phyloP scores from a whole-genome alignment of 23 tunicate genomes.

The Botrylloides violaceus region DNA sequence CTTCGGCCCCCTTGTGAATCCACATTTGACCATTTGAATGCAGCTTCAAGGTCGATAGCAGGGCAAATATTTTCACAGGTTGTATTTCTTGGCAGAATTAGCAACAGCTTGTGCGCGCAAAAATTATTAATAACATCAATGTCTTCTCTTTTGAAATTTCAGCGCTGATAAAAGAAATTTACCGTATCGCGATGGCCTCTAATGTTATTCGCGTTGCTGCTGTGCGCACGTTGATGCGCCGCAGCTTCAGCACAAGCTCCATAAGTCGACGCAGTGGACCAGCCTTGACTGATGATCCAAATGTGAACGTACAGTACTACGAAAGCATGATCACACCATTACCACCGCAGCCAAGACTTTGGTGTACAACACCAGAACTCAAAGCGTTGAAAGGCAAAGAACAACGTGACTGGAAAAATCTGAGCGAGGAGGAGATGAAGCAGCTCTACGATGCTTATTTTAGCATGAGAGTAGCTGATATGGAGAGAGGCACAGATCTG shows the following conservation, averaged over 20 bases:
- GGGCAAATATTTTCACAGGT: too few species aligned
- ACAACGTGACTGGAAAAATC: constrained; percentile 62
- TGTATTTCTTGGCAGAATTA: not conserved
- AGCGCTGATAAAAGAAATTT: too few species aligned
- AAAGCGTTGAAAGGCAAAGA: constrained; percentile 74
- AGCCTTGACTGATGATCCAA: constrained; percentile 40
- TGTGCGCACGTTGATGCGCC: not conserved
- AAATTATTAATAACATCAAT: too few species aligned
- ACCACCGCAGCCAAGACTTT: constrained; percentile 51
- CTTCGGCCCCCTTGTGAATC: too few species aligned
- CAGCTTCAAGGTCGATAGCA: too few species aligned
- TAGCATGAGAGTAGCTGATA: constrained; percentile 80
- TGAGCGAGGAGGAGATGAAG: constrained; percentile 63
- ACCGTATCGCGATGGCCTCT: constrained; percentile 8
- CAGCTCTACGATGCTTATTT: constrained; percentile 80
- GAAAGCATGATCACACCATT: constrained; percentile 68
- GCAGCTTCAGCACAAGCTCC: not conserved
- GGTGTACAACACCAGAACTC: constrained; percentile 44
- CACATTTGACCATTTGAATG: too few species aligned
- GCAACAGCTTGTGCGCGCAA: not conserved
- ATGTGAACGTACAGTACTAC: constrained; percentile 38
- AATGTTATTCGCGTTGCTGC: not conserved
- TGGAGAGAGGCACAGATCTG: constrained; percentile 45
- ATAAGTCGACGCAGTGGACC: not conserved
- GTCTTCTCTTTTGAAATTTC: too few species aligned